Base-by-base conservation (phyloP, 92 coral and sea anemone genomes). In the Zoanthus solanderi region DNA sequence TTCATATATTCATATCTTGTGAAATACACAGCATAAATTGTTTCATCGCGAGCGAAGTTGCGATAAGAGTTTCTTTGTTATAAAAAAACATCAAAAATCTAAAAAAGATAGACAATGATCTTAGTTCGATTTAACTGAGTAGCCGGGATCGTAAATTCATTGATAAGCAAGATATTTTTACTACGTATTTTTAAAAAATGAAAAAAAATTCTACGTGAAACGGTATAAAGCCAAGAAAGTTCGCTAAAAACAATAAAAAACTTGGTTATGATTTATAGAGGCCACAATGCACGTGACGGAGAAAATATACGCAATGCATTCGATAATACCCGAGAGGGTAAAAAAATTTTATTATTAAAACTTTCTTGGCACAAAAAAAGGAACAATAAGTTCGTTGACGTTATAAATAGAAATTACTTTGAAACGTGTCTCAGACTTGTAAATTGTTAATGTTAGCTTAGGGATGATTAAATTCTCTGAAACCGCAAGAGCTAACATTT, bases 61-160 rank as follows among this genome's bases (percentile, higher is more conserved):
- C 96, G 96, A 95, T 93, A 93, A 95, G 90, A 91, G 93, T 78
- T 4, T 87, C 93, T 94, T 91, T 84, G 82, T 84, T 50, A 4
- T 37, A 16, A 63, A 16, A 63, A 88, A 72, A 84, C 81, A 79
- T 78, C 90, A 69, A 74, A 91, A 89, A 89, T 54, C 65, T 46
- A 63, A 85, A 80, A 30, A 46, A 75, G 60, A 57, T 71, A 87
- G 77, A 91, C 89, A 92, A 88, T 82, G 69, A 57, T 76, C 50
- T 87, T 83, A 75, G 77, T 85, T 75, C 75, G 75, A 30, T 71
- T 87, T 73, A 72, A 72, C 75, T 67, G 73, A 74, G 66, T 28
- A 81, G n/a, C 89, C 92, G 87, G 94, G 88, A 74, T 94, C 74
- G 72, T 68, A 17, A 88, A 58, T 79, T 68, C 69, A 87, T 77